These are phyloP conservation scores for Stigmatopora nigra DNA, from an alignment of 2,113 vertebrate genomes.

Conservation along the genomic window DNA sequence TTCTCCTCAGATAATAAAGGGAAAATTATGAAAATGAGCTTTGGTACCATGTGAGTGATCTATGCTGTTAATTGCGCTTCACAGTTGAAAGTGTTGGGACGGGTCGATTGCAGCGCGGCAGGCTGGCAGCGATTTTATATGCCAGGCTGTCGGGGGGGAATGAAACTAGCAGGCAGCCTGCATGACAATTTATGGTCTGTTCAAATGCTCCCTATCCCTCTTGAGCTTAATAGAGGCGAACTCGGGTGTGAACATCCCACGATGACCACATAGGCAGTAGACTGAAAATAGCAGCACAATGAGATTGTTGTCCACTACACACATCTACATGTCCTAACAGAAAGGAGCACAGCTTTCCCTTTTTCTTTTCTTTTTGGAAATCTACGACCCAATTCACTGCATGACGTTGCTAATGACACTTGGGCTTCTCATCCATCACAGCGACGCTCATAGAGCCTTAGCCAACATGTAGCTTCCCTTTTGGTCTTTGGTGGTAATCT, in stretches of 20 bases:
- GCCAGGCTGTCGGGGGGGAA: conserved; percentile 56
- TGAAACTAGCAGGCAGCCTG: conserved; percentile 67
- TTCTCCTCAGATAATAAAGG: conserved; percentile 99
- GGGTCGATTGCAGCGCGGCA: conserved; percentile 37
- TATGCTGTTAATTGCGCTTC: conserved; percentile 84
- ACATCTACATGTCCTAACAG: conserved; percentile 46
- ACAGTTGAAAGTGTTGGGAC: conserved; percentile 65
- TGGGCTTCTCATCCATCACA: conserved; percentile 61
- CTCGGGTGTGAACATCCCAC: conserved; percentile 40
- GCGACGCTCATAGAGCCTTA: conserved; percentile 54
- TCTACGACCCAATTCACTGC: conserved; percentile 58
- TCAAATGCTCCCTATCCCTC: conserved; percentile 56
- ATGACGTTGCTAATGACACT: conserved; percentile 68
- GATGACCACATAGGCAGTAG: conserved; percentile 12
- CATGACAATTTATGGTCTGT: conserved; percentile 66
- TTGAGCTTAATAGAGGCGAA: conserved; percentile 48
- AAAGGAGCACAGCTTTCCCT: conserved; percentile 56
- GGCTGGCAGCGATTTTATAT: conserved; percentile 50
- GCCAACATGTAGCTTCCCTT: conserved; percentile 61
- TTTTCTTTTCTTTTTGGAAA: conserved; percentile 58
- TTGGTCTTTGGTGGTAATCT: conserved; percentile 65
- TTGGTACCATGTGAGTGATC: conserved; percentile 94
- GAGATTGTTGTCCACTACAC: conserved; percentile 42
- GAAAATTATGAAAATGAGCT: conserved; percentile 99
- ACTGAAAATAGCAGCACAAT: conserved; percentile 15